Percentiles rank a stretch among this genome's conserved stretches.
phyloP scores from a whole-genome alignment of 2,888 invertebrate genomes.

The Zhengitettix transpicula region DNA sequence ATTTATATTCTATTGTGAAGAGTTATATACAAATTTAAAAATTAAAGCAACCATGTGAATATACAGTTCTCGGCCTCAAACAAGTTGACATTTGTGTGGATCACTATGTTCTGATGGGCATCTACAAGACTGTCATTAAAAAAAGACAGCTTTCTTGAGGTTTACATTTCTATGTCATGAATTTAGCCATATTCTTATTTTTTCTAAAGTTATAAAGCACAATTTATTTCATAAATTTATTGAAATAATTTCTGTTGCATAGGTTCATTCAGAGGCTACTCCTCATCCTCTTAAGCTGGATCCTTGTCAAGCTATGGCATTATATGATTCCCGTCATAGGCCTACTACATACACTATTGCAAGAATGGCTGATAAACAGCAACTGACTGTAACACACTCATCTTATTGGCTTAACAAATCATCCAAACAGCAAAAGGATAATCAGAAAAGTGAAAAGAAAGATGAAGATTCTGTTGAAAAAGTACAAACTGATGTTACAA shows the following conservation, averaged over 20 bases:
- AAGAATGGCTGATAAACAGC: constrained; percentile 22
- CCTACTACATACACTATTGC: constrained; percentile 41
- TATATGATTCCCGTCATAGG: constrained; percentile 65
- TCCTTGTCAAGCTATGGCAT: constrained; percentile 44
- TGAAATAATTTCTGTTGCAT: not conserved
- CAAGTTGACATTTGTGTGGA: too few relatives aligned
- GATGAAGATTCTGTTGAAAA: not conserved
- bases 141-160: too few relatives aligned
- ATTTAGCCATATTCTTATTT: too few relatives aligned
- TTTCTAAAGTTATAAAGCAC: too few relatives aligned
- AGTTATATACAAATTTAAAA: too few relatives aligned
- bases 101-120: too few relatives aligned
- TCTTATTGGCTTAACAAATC: constrained; percentile 37
- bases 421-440: constrained; percentile 24
- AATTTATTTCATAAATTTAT: too few relatives aligned
- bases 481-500: not conserved
- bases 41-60: too few relatives aligned
- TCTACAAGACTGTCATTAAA: too few relatives aligned
- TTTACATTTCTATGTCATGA: too few relatives aligned
- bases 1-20: too few relatives aligned
- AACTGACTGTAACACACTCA: constrained; percentile 45
- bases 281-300: constrained; percentile 49
- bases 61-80: too few relatives aligned
- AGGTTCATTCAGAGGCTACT: constrained; percentile 49
- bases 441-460: not conserved